Conservation (phyloP, 2,888 invertebrate genomes). For the Papilio demoleus region DNA sequence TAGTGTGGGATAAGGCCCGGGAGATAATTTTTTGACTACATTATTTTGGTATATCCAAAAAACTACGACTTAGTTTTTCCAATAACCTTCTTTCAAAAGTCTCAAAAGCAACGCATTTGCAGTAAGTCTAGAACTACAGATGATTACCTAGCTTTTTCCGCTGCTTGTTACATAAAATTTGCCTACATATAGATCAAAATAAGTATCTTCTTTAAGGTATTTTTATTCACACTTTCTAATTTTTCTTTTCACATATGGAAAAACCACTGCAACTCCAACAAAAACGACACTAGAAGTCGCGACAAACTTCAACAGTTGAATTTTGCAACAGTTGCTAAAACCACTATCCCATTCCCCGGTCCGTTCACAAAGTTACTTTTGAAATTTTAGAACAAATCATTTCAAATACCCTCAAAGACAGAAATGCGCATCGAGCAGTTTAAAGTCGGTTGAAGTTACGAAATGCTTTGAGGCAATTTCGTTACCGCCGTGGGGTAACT, state of each 20-base stretch:
- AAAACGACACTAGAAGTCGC: background rate
- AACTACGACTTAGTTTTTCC: no score
- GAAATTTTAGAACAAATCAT: slow-evolving; percentile 36
- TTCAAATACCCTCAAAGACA: slow-evolving; percentile 31
- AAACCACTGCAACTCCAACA: background rate
- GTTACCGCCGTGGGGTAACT: slow-evolving; percentile 17
- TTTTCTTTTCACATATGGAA: background rate
- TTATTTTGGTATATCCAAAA: no score
- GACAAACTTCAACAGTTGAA: background rate
- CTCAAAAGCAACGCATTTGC: no score
- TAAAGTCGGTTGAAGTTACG: slow-evolving; percentile 31
- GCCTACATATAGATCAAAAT: no score
- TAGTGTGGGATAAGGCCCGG: no score
- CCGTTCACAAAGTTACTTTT: slow-evolving; percentile 27
- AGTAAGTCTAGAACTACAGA: no score
- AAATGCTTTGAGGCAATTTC: slow-evolving; percentile 37
- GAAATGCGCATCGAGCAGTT: slow-evolving; percentile 34
- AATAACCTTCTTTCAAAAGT: no score
- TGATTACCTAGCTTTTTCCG: no score
- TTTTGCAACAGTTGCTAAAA: slow-evolving; percentile 23
- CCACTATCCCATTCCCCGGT: background rate
- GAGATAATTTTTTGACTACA: no score
- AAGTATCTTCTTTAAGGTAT: no score
- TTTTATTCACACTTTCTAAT: background rate
- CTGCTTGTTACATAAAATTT: no score